phyloP scores from a whole-genome alignment of 2,888 invertebrate species.

The Drosophila rellima region DNA sequence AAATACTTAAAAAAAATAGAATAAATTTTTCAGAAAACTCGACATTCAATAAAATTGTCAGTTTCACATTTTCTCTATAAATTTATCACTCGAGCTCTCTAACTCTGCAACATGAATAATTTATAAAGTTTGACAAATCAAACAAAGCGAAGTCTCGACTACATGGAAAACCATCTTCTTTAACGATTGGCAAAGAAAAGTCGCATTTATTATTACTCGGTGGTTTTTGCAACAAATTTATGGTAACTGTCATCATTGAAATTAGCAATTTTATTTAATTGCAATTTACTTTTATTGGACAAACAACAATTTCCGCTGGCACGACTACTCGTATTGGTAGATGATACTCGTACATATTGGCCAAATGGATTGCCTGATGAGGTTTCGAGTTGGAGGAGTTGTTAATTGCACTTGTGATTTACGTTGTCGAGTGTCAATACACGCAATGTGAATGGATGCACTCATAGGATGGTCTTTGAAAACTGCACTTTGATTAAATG shows the following conservation, averaged over 20 bases:
- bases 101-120: neutral
- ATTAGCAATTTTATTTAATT: constrained; percentile 80
- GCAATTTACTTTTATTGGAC: constrained; percentile 82
- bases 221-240: constrained; percentile 58
- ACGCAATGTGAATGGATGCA: constrained; percentile 65
- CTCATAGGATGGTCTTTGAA: constrained; percentile 17
- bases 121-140: constrained; percentile 11
- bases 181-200: constrained; percentile 17
- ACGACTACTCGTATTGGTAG: constrained; percentile 6
- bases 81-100: neutral
- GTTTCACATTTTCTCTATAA: neutral
- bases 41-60: neutral
- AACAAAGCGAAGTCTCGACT: neutral
- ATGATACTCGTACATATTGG: constrained; percentile 8
- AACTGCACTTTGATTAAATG: constrained; percentile 62
- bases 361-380: constrained; percentile 49
- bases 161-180: constrained; percentile 7
- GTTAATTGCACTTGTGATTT: constrained; percentile 81
- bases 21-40: neutral
- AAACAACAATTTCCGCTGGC: constrained; percentile 77
- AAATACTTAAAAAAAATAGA: neutral
- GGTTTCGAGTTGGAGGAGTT: constrained; percentile 47
- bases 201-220: constrained; percentile 29
- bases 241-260: constrained; percentile 77
- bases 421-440: constrained; percentile 77